phyloP scores from a whole-genome alignment of 2,113 vertebrate species.

The Muntiacus muntjak region DNA sequence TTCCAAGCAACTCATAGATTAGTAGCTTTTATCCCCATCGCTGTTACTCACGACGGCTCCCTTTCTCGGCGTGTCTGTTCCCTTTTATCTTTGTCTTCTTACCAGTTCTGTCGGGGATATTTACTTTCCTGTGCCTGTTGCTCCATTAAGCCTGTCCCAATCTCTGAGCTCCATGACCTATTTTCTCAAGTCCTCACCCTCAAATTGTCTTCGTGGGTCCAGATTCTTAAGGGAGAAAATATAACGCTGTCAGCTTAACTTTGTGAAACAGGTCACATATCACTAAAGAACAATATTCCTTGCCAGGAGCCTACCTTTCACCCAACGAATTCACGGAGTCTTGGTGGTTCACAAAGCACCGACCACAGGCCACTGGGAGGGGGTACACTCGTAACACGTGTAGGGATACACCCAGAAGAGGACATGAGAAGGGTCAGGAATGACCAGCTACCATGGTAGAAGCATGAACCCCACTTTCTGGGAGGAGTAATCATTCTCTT shows the following conservation, averaged over 20 bases:
- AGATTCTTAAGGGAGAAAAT: not conserved
- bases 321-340: not conserved
- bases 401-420: not conserved
- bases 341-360: not conserved
- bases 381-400: fast-evolving
- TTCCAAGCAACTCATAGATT: not conserved
- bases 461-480: not conserved
- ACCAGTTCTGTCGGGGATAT: not conserved
- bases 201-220: not conserved
- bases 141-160: not conserved
- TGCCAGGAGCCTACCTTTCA: too few species aligned
- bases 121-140: not conserved
- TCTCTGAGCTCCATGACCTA: too few species aligned
- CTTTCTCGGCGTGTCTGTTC: not conserved
- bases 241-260: not conserved
- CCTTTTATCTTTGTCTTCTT: not conserved
- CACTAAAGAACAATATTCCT: not conserved
- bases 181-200: not conserved
- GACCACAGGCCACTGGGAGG: not conserved
- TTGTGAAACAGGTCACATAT: not conserved
- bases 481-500: not conserved
- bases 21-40: not conserved
- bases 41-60: not conserved
- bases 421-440: not conserved
- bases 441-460: not conserved